Evolutionary conservation across 2,888 invertebrate genomes (phyloP).

Genomic region (Cremastobaeus sp.): DNA sequence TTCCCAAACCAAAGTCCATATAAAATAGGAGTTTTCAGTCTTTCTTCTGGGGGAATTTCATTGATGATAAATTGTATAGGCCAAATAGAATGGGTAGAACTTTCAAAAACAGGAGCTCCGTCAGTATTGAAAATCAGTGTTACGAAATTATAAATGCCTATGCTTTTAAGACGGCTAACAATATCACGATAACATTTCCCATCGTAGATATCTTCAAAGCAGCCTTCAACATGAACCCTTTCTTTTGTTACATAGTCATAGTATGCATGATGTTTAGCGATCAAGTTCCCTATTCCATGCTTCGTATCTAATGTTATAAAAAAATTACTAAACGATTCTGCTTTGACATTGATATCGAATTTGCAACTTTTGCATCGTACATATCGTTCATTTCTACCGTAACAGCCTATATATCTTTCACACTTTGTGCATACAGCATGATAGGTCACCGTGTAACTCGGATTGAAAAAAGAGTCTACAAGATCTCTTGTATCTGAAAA

Average conservation of each 20-base stretch:
- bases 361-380: background rate
- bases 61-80: constrained; percentile 17
- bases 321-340: background rate
- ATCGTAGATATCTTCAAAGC: background rate
- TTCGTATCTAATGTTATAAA: background rate
- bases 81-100: constrained; percentile 20
- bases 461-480: constrained; percentile 6
- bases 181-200: background rate
- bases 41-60: constrained; percentile 12
- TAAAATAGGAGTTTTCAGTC: constrained; percentile 4
- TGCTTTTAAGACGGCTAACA: background rate
- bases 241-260: background rate
- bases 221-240: background rate
- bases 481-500: constrained; percentile 14
- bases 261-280: background rate
- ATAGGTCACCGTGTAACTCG: background rate
- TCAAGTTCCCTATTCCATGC: background rate
- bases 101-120: constrained; percentile 12
- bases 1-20: constrained; percentile 22
- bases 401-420: constrained; percentile 2
- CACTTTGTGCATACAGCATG: constrained; percentile 18
- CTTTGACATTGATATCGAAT: background rate
- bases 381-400: background rate
- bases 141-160: background rate
- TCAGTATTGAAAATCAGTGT: constrained; percentile 1